Conservation (phyloP, 2,888 invertebrate genomes). For the Apocheima hispidaria region DNA sequence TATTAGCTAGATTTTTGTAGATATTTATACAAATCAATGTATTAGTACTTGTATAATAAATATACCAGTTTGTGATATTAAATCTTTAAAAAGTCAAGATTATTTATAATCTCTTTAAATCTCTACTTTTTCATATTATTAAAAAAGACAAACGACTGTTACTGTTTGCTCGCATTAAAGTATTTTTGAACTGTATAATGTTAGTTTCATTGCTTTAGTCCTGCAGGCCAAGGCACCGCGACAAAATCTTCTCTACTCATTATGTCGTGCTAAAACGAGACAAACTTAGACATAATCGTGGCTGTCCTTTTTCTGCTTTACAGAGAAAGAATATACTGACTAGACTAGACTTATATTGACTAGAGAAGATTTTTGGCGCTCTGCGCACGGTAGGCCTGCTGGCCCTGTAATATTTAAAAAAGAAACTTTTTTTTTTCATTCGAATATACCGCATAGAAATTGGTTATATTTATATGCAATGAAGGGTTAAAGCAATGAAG, state of each 20-base stretch:
- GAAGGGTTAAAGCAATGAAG: conserved; percentile 82
- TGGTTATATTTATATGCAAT: conserved; percentile 34
- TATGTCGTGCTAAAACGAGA: too few relatives aligned
- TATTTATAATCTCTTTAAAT: conserved; percentile 33
- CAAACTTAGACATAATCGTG: too few relatives aligned
- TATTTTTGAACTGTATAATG: conserved; percentile 56
- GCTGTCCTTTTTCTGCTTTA: too few relatives aligned
- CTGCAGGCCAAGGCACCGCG: too few relatives aligned
- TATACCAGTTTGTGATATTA: conserved; percentile 30
- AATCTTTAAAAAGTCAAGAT: conserved; percentile 9
- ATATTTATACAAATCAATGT: conserved; percentile 1
- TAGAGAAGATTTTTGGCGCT: too few relatives aligned
- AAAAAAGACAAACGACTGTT: conserved; percentile 43
- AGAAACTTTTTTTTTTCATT: not conserved
- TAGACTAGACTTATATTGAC: too few relatives aligned
- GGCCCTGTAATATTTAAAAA: conserved; percentile 48
- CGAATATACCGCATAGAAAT: not conserved
- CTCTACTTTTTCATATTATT: conserved; percentile 8
- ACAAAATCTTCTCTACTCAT: too few relatives aligned
- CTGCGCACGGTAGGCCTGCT: too few relatives aligned
- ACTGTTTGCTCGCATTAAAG: conserved; percentile 67
- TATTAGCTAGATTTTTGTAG: not conserved
- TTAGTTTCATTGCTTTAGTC: conserved; percentile 85
- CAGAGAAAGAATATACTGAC: too few relatives aligned
- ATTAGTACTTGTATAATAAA: not conserved